Conservation (phyloP, 2,888 invertebrate genomes). For the Tyria jacobaeae region DNA sequence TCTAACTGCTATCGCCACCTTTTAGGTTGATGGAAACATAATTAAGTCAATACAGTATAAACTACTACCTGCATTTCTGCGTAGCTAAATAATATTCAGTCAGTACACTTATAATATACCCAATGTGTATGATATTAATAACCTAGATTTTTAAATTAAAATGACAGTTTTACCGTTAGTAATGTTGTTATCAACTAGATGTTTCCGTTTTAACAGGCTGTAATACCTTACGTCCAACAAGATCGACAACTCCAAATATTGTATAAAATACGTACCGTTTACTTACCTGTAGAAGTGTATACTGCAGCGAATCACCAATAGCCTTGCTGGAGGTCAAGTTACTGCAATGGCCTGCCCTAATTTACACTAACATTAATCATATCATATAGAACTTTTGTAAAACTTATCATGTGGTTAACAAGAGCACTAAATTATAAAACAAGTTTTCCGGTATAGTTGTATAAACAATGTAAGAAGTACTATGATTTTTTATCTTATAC, state of each 20-base stretch:
- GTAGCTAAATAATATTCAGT: neutral
- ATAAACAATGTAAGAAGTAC: conserved; percentile 16
- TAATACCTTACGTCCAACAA: neutral
- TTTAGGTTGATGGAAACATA: conserved; percentile 24
- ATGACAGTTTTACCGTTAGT: neutral
- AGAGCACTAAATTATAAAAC: neutral
- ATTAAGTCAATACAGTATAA: conserved; percentile 7
- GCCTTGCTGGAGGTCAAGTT: neutral
- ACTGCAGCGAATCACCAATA: neutral
- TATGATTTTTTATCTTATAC: conserved; percentile 54
- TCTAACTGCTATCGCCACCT: conserved; percentile 43
- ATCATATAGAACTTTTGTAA: neutral
- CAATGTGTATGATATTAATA: neutral
- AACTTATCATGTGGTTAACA: neutral
- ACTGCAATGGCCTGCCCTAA: neutral
- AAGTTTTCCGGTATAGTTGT: neutral
- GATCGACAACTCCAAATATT: neutral
- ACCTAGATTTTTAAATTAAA: conserved; percentile 17
- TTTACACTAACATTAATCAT: neutral
- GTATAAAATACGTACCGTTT: neutral
- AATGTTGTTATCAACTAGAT: conserved; percentile 10
- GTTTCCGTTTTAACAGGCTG: conserved; percentile 2
- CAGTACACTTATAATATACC: conserved; percentile 1
- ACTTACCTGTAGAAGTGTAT: neutral
- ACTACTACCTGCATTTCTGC: neutral